Percentiles rank a stretch among this genome's conserved stretches.
phyloP scores from a whole-genome alignment of 2,113 vertebrate species.

The Sinocyclocheilus grahami region DNA sequence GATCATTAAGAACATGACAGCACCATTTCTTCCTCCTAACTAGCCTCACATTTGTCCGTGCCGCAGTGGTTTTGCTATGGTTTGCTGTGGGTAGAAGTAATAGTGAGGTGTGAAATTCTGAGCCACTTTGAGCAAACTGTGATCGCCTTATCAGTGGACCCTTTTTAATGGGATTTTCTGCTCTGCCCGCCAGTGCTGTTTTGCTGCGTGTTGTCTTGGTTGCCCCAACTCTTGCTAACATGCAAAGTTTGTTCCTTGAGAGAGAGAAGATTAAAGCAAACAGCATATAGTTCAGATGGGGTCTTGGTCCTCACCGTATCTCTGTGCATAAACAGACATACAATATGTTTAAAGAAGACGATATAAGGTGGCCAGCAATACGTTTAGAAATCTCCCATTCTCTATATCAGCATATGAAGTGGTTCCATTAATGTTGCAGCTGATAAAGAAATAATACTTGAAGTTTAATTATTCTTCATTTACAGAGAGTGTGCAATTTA shows the following conservation, averaged over 20 bases:
- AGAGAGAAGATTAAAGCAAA: constrained; percentile 33
- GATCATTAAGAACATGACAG: constrained; percentile 3
- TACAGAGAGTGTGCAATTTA: neutral
- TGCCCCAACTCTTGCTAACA: constrained; percentile 53
- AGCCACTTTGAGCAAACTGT: constrained; percentile 61
- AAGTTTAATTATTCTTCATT: neutral
- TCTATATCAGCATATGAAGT: neutral
- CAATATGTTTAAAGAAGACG: neutral
- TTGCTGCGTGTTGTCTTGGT: constrained; percentile 31
- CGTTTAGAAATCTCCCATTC: neutral
- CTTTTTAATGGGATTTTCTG: constrained; percentile 69
- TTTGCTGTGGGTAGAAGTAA: constrained; percentile 32
- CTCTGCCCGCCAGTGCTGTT: constrained; percentile 51
- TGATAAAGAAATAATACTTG: neutral
- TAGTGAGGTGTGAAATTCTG: constrained; percentile 69
- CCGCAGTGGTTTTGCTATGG: neutral
- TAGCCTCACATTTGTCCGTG: constrained; percentile 5
- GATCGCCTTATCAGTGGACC: constrained; percentile 63
- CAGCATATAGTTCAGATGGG: constrained; percentile 30
- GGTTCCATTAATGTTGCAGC: neutral
- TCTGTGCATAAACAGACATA: neutral
- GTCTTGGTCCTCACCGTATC: neutral
- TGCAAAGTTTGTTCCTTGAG: constrained; percentile 40
- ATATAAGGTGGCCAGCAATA: neutral
- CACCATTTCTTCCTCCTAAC: constrained; percentile 3